phyloP scores from a whole-genome alignment of 2,113 vertebrate genomes.

The Gavia stellata region DNA sequence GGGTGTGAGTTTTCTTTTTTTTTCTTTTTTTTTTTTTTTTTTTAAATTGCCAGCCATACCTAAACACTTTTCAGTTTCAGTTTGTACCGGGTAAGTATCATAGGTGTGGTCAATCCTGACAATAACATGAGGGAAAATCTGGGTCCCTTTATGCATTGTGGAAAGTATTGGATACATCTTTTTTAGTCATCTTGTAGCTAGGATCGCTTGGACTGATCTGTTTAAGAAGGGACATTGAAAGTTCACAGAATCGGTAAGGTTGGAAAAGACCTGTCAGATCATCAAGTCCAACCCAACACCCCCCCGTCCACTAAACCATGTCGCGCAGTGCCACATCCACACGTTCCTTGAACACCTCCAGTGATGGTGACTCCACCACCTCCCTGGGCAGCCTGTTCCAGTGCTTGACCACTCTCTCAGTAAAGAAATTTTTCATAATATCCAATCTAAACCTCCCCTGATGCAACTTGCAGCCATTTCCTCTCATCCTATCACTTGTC shows the following conservation, averaged over 20 bases:
- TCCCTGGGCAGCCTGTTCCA: neutral
- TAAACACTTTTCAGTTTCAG: neutral
- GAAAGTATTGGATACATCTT: neutral
- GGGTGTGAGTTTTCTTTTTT: neutral
- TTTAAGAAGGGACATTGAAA: neutral
- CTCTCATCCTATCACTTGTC: too few species aligned
- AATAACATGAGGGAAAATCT: neutral
- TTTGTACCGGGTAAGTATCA: neutral
- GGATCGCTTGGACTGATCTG: neutral
- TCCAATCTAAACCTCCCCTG: neutral
- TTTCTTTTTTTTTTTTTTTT: neutral
- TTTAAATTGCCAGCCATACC: neutral
- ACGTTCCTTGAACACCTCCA: too few species aligned
- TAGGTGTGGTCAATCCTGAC: neutral
- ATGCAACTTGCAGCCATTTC: neutral
- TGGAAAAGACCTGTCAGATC: too few species aligned
- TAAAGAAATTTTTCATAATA: neutral
- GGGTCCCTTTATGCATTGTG: neutral
- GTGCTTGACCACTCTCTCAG: neutral
- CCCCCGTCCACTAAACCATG: too few species aligned
- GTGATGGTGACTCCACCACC: too few species aligned
- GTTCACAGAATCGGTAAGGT: too few species aligned
- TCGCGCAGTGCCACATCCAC: too few species aligned
- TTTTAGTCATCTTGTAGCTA: neutral
- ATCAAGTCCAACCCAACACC: too few species aligned